These are phyloP conservation scores for Oryzias dopingdopingensis DNA, from an alignment of 2,797 vertebrate genomes.

Conservation along the genomic window DNA sequence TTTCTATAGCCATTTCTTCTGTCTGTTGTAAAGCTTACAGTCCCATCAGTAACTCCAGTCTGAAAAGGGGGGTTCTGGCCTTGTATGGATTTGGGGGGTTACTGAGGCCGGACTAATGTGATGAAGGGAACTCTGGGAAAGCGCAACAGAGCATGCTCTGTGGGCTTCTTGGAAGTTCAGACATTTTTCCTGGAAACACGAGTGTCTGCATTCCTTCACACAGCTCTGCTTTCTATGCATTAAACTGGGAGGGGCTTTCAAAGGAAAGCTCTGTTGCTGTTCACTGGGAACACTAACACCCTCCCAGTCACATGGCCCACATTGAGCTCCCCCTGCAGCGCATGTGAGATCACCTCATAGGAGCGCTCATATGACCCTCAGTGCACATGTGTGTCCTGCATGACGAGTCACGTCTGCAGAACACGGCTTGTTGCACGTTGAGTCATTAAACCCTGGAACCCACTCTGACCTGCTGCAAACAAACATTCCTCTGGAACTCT, in stretches of 20 bases:
- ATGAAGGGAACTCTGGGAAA: slow-evolving; percentile 1
- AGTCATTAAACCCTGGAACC: no score
- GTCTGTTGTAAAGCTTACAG: no score
- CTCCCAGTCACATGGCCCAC: background rate
- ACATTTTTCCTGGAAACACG: slow-evolving; percentile 57
- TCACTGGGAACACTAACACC: slow-evolving; percentile 2
- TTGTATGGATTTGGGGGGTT: background rate
- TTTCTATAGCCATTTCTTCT: background rate
- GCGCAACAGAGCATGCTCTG: slow-evolving; percentile 14
- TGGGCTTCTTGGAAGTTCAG: slow-evolving; percentile 31
- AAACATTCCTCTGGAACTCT: no score
- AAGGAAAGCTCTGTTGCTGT: slow-evolving; percentile 13
- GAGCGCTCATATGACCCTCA: slow-evolving; percentile 11
- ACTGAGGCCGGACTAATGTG: background rate
- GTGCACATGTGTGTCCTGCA: background rate
- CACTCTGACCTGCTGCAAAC: no score
- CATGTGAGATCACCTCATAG: slow-evolving; percentile 8
- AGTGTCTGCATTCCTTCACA: slow-evolving; percentile 32
- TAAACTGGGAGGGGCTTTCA: slow-evolving; percentile 4
- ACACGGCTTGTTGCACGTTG: background rate
- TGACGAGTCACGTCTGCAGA: background rate
- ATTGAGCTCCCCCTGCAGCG: slow-evolving; percentile 11
- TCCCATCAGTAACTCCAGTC: no score
- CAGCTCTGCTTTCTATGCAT: slow-evolving; percentile 39
- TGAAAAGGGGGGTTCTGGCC: background rate